Percentiles rank a stretch among this genome's conserved stretches.
phyloP scores from a whole-genome alignment of 2,888 invertebrate genomes.

The Caenorhabditis sp. region DNA sequence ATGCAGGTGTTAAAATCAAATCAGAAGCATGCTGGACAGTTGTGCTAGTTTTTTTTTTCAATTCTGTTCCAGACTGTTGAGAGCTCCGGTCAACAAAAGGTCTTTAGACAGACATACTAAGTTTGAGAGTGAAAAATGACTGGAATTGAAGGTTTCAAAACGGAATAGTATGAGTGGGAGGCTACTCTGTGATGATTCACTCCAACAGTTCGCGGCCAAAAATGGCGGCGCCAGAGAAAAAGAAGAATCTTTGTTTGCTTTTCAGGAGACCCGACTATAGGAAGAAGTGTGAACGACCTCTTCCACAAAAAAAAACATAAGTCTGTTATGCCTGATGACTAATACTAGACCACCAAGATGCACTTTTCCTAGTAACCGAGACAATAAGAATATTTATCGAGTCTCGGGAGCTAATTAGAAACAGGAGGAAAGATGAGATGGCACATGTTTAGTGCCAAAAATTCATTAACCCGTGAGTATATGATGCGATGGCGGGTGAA shows the following conservation, averaged over 20 bases:
- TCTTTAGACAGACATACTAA: no score
- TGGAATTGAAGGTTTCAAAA: slow-evolving; percentile 27
- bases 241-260: slow-evolving; percentile 55
- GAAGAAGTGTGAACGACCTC: slow-evolving; percentile 20
- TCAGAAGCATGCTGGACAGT: no score
- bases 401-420: slow-evolving; percentile 51
- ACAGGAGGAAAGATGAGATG: slow-evolving; percentile 41
- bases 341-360: neutral
- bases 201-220: slow-evolving; percentile 41
- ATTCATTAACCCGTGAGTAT: slow-evolving; percentile 51
- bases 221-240: slow-evolving; percentile 50
- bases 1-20: no score
- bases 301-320: slow-evolving; percentile 26
- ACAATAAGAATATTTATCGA: slow-evolving; percentile 7
- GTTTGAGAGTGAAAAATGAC: no score
- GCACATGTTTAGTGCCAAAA: slow-evolving; percentile 63
- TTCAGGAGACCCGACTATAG: slow-evolving; percentile 46
- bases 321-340: slow-evolving; percentile 21
- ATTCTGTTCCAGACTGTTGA: no score
- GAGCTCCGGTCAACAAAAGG: no score
- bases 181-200: slow-evolving; percentile 51
- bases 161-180: slow-evolving; percentile 17
- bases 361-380: slow-evolving; percentile 25
- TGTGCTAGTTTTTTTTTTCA: no score
- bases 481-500: slow-evolving; percentile 36